Conservation (phyloP, 37 sponge, comb jelly and placozoan genomes). For the Hexactinellida sp. region DNA sequence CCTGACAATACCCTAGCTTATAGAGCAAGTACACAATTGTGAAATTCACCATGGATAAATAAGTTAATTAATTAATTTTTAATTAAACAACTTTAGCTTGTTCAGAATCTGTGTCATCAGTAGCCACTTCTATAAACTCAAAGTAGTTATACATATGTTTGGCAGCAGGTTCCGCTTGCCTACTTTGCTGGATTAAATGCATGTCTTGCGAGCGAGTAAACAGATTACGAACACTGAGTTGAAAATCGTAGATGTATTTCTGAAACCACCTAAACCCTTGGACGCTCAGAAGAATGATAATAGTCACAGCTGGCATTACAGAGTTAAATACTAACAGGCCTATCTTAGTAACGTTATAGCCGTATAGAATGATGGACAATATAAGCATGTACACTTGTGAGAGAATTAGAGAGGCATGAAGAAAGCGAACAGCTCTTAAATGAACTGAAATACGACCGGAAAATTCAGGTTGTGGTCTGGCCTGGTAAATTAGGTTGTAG, state of each 20-base stretch:
- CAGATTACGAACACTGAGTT: background rate
- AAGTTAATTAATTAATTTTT: too few species aligned
- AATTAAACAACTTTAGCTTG: background rate
- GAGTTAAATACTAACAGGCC: background rate
- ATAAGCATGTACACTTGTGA: background rate
- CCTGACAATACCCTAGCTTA: too few species aligned
- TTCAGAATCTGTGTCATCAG: background rate
- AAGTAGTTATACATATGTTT: background rate
- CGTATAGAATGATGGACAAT: background rate
- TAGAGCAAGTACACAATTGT: too few species aligned
- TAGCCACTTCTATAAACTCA: background rate
- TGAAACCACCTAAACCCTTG: background rate
- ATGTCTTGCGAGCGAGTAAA: background rate
- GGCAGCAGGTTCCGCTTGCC: background rate
- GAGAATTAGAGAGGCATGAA: background rate
- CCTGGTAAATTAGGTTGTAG: conserved; percentile 12
- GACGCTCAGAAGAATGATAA: background rate
- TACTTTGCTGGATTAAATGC: background rate
- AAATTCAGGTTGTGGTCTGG: background rate
- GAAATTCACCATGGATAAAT: too few species aligned
- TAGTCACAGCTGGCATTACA: background rate
- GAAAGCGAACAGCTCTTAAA: background rate
- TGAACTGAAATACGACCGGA: background rate
- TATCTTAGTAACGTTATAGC: background rate
- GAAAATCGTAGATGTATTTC: background rate